Evolutionary conservation across 1,140 invertebrate species (phyloP), one percentile per base, ranked within the genome.

Genomic region (Drosophila repleta): DNA sequence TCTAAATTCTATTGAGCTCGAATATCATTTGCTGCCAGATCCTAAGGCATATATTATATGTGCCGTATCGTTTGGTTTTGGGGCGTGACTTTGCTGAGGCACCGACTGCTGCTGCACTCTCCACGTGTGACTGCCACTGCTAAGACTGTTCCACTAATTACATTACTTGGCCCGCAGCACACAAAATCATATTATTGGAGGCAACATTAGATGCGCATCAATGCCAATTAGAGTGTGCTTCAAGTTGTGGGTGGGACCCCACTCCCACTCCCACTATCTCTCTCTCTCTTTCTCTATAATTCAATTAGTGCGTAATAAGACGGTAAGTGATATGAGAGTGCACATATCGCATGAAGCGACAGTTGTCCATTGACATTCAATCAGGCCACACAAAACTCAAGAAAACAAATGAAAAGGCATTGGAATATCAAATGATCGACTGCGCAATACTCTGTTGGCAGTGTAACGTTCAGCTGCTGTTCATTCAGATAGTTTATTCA

Each of bases 281-380:
- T 29, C 6, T 6, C 29, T 29, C 32, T 20, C 13, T 29, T 6
- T 18, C 11, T 4, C 17, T 43, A 18, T 85, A 85, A 85, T 87
- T 85, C 74, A 85, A 85, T 85, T 87, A 87, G 82, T 78, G 74
- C 58, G 74, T 68, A 72, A 77, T 62, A 69, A 53, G 60, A 55
- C 56, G 55, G 39, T 39, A 60, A 85, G 78, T 69, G 64, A 35
- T 35, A 35, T 35, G 6, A 76, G 80, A 85, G 76, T 76, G 37
- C n/a, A 18, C 15, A 72, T 72, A 51, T 49, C 46, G 6, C 10
- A 29, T 18, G 10, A 5, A 52, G 8, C 3, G 4, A 18, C 24
- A 52, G 17, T 43, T 43, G n/a, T 43, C 15, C 39, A 46, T 63
- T 65, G 62, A 66, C 79, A 83, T 49, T 61, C 69, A 74, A 82